These are phyloP conservation scores for Deilephila porcellus DNA, from an alignment of 2,888 invertebrate species.

Conservation along the genomic window DNA sequence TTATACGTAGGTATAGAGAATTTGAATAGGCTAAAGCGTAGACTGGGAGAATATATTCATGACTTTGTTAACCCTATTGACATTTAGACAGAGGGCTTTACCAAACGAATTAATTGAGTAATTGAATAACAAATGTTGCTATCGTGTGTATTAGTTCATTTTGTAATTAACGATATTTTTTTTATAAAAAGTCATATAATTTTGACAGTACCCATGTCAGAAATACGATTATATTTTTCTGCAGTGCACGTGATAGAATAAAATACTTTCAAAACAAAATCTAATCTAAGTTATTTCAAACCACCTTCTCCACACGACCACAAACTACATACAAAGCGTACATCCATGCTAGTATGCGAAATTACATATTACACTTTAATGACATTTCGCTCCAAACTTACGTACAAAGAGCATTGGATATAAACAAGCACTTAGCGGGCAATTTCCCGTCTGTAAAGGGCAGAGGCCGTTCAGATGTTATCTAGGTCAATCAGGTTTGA, in stretches of 20 bases:
- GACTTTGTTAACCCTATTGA: background rate
- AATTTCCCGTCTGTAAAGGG: slow-evolving; percentile 15
- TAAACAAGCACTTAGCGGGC: slow-evolving; percentile 22
- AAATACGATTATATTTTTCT: too few relatives aligned
- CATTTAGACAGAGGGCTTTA: too few relatives aligned
- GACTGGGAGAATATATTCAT: background rate
- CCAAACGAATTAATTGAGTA: too few relatives aligned
- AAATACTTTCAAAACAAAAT: too few relatives aligned
- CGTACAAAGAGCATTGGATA: slow-evolving; percentile 22
- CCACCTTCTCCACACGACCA: background rate
- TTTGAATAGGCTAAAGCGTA: too few relatives aligned
- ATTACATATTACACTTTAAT: slow-evolving; percentile 21
- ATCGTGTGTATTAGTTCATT: too few relatives aligned
- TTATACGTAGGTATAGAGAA: background rate
- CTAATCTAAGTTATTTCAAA: too few relatives aligned
- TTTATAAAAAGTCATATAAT: too few relatives aligned
- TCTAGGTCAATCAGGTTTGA: slow-evolving; percentile 20
- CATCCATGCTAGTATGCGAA: slow-evolving; percentile 3
- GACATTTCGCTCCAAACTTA: slow-evolving; percentile 10
- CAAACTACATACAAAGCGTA: background rate
- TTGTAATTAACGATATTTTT: too few relatives aligned
- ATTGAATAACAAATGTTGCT: too few relatives aligned
- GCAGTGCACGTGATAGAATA: too few relatives aligned
- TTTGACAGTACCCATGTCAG: too few relatives aligned
- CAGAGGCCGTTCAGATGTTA: slow-evolving; percentile 1